A percentile compares a stretch with the other conserved stretches of the same genome.
phyloP scores from a whole-genome alignment of 2,113 vertebrate species.

The Felis catus region DNA sequence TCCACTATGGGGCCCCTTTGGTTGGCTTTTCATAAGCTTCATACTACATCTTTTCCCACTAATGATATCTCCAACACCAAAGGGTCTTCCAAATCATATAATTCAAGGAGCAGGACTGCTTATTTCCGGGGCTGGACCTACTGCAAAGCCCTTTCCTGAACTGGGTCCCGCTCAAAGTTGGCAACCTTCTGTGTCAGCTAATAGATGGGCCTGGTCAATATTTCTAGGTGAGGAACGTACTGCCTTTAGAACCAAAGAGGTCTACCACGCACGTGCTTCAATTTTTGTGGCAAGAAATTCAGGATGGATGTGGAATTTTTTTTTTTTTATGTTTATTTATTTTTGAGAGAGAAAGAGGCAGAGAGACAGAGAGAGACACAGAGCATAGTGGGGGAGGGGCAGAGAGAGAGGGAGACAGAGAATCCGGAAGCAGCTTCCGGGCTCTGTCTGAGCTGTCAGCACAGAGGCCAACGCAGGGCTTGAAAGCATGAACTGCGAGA shows the following conservation, averaged over 20 bases:
- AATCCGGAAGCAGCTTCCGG: too few relatives aligned
- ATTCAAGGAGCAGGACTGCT: background rate
- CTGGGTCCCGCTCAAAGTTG: background rate
- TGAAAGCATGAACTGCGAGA: too few relatives aligned
- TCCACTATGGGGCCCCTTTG: background rate
- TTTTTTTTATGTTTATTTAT: too few relatives aligned
- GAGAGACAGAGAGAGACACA: too few relatives aligned
- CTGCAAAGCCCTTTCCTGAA: background rate
- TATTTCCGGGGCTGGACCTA: background rate
- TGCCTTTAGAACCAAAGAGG: background rate
- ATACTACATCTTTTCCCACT: background rate
- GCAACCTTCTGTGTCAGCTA: background rate
- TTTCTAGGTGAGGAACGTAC: background rate
- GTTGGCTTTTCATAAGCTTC: background rate
- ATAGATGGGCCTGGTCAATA: background rate
- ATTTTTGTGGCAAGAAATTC: background rate
- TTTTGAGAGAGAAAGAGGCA: too few relatives aligned
- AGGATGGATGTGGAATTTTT: background rate
- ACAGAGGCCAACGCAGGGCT: too few relatives aligned
- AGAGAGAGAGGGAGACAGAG: too few relatives aligned
- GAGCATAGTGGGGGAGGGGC: too few relatives aligned
- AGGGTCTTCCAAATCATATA: background rate
- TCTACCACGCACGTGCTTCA: background rate
- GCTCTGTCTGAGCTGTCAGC: too few relatives aligned
- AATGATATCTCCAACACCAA: background rate